Conservation (phyloP, 2,797 vertebrate genomes). For the Emys orbicularis region DNA sequence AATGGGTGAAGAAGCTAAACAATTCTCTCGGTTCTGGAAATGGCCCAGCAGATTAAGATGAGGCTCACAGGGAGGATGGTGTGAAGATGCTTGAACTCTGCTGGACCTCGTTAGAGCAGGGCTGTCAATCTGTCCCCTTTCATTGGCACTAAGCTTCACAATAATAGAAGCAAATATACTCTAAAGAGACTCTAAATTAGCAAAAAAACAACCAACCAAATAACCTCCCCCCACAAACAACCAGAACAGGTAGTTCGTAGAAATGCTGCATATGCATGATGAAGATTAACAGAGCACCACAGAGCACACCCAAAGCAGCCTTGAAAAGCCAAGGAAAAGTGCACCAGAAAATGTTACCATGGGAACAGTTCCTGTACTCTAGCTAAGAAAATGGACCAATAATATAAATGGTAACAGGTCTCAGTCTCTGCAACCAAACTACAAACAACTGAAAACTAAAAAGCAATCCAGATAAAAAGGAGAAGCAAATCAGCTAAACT, state of each 20-base stretch:
- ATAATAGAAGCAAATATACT: background rate
- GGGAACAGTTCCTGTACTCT: constrained; percentile 52
- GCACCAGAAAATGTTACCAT: constrained; percentile 56
- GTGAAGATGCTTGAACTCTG: background rate
- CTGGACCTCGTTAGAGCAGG: fast-evolving
- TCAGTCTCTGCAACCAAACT: constrained; percentile 21
- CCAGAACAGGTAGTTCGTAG: background rate
- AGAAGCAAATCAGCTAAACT: constrained; percentile 32
- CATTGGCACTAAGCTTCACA: background rate
- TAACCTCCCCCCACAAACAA: no score
- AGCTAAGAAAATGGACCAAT: constrained; percentile 7
- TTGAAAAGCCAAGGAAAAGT: constrained; percentile 42
- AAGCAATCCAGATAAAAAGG: constrained; percentile 28
- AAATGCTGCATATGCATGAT: background rate
- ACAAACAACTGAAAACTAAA: background rate
- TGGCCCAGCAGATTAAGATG: background rate
- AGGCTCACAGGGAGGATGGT: fast-evolving
- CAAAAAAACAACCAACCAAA: background rate
- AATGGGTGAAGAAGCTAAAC: background rate
- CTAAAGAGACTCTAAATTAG: background rate
- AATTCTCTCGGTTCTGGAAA: background rate
- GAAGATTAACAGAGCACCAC: background rate
- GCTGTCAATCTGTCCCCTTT: background rate
- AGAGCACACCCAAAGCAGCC: constrained; percentile 1
- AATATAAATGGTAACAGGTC: constrained; percentile 7